A percentile compares a stretch with the other conserved stretches of the same genome.
Conservation (phyloP, 2,113 vertebrate genomes). For the Andinoacara biseriatus region DNA sequence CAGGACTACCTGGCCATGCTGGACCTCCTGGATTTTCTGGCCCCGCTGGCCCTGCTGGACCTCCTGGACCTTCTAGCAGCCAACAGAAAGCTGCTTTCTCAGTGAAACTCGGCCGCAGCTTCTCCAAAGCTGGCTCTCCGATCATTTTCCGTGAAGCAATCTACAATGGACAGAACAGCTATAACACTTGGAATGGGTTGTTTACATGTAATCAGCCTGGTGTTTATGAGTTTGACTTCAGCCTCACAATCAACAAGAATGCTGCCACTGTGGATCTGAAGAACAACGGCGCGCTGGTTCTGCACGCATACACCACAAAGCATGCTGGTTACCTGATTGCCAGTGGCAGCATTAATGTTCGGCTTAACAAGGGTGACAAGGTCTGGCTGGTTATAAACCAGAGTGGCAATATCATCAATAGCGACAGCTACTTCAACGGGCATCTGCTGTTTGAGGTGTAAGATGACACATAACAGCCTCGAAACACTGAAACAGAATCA, state of each 20-base stretch:
- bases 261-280: constrained; percentile 44
- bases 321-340: constrained; percentile 21
- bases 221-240: constrained; percentile 72
- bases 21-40: too few species aligned
- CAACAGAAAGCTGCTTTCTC: constrained; percentile 43
- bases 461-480: not conserved
- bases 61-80: not conserved
- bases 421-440: constrained; percentile 66
- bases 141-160: constrained; percentile 46
- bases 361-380: constrained; percentile 41
- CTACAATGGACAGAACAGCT: constrained; percentile 67
- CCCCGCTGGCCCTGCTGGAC: too few species aligned
- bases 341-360: constrained; percentile 49
- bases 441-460: constrained; percentile 60
- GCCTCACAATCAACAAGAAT: constrained; percentile 5
- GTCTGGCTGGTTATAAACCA: constrained; percentile 50
- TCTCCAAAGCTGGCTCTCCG: not conserved
- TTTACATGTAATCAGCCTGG: constrained; percentile 65
- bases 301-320: constrained; percentile 61
- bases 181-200: constrained; percentile 38
- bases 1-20: not conserved
- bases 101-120: constrained; percentile 47
- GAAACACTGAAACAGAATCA: not conserved
- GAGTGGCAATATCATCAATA: constrained; percentile 13
- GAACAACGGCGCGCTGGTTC: constrained; percentile 15